phyloP scores from a whole-genome alignment of 2,888 invertebrate genomes.

The Clitarchus hookeri region DNA sequence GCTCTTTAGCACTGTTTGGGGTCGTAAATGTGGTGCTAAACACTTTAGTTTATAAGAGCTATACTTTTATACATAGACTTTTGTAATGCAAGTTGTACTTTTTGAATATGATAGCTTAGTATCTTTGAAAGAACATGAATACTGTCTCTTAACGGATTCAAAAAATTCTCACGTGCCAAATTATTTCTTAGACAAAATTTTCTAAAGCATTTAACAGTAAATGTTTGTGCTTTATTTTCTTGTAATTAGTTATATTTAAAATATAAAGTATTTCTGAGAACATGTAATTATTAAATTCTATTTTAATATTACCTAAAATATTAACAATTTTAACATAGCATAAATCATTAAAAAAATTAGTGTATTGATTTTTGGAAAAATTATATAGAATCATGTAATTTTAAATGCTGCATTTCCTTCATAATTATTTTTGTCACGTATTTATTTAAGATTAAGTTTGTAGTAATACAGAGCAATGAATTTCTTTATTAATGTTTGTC shows the following conservation, averaged over 20 bases:
- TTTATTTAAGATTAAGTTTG: neutral
- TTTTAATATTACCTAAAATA: neutral
- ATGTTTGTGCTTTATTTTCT: neutral
- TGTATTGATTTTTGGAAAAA: neutral
- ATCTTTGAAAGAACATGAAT: neutral
- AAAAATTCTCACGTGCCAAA: constrained; percentile 10
- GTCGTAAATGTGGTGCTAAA: constrained; percentile 27
- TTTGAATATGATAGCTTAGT: neutral
- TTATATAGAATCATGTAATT: too few species aligned
- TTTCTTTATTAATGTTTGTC: neutral
- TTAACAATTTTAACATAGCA: neutral
- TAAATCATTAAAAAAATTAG: neutral
- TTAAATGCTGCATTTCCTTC: neutral
- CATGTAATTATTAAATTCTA: neutral
- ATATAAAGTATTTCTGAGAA: neutral
- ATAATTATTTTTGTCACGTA: neutral
- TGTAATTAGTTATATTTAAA: neutral
- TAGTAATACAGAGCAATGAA: neutral
- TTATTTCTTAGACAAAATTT: neutral
- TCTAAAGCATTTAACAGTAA: neutral
- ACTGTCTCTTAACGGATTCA: neutral
- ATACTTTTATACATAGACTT: neutral
- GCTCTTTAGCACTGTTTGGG: constrained; percentile 23
- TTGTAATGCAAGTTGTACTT: neutral
- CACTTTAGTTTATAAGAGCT: constrained; percentile 14